Evolutionary conservation across 2,797 vertebrate genomes (phyloP).

Genomic region (Pantherophis vulpinus): DNA sequence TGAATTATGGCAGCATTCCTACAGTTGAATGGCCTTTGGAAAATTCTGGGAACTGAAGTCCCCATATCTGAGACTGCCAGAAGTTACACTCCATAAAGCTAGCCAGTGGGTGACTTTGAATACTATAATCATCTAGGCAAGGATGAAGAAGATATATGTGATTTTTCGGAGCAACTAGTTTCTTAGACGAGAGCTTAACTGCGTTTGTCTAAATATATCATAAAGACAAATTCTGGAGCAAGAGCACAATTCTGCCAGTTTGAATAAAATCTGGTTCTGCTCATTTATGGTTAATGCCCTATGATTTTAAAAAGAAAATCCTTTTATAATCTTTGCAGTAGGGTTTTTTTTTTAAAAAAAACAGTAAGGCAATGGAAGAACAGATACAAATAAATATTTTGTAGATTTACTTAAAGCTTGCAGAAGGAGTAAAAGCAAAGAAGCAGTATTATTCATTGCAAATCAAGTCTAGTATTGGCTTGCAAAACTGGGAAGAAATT

Average conservation of each 20-base stretch:
- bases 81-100: neutral
- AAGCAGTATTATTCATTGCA: neutral
- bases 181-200: neutral
- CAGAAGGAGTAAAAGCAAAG: neutral
- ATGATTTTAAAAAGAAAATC: neutral
- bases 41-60: neutral
- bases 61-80: neutral
- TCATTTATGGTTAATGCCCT: neutral
- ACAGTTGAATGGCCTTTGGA: neutral
- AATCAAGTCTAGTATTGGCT: neutral
- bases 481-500: neutral
- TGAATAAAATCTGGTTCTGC: neutral
- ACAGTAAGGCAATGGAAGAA: neutral
- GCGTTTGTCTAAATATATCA: neutral
- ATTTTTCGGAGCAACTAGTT: neutral
- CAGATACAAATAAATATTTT: neutral
- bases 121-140: neutral
- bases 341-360: neutral
- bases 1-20: neutral
- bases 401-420: neutral
- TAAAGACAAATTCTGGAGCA: neutral
- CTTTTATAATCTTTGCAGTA: neutral
- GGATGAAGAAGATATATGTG: neutral
- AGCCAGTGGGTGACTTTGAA: neutral
- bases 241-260: neutral